Percentiles rank a stretch among this genome's conserved stretches.
Conservation (phyloP, 2,113 vertebrate species). For the Urocitellus parryii region DNA sequence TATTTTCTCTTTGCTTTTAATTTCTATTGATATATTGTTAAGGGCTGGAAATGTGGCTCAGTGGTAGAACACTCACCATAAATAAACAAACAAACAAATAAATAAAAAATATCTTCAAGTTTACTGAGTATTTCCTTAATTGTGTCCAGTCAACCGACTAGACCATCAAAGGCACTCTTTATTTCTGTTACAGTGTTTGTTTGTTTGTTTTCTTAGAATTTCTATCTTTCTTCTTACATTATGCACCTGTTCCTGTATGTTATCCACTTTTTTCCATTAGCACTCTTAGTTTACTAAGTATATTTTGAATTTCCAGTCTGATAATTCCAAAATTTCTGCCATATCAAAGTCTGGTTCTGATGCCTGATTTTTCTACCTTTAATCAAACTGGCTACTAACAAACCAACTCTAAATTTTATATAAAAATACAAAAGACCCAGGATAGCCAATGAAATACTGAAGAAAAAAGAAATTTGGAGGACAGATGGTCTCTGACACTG, state of each 20-base stretch:
- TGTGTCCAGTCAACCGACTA: background rate
- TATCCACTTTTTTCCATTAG: too few species aligned
- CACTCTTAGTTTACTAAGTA: too few species aligned
- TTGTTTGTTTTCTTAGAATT: too few species aligned
- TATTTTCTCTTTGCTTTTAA: background rate
- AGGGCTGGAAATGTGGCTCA: too few species aligned
- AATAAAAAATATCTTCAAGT: too few species aligned
- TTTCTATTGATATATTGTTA: background rate
- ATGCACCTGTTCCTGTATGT: too few species aligned
- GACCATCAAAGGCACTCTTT: background rate
- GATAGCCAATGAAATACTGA: background rate
- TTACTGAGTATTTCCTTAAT: too few species aligned
- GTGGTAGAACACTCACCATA: too few species aligned
- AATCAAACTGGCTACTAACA: background rate
- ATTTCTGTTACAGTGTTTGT: background rate
- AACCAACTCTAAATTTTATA: background rate
- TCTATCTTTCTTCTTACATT: too few species aligned
- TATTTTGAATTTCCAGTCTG: too few species aligned
- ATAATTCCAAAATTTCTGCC: too few species aligned
- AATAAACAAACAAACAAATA: too few species aligned
- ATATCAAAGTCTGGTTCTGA: background rate
- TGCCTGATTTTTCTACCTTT: background rate
- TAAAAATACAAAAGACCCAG: background rate
- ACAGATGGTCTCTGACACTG: background rate
- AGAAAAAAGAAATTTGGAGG: background rate